Percentiles rank a stretch among this genome's conserved stretches.
phyloP scores from a whole-genome alignment of 2,113 vertebrate species.

The Scatophagus argus region DNA sequence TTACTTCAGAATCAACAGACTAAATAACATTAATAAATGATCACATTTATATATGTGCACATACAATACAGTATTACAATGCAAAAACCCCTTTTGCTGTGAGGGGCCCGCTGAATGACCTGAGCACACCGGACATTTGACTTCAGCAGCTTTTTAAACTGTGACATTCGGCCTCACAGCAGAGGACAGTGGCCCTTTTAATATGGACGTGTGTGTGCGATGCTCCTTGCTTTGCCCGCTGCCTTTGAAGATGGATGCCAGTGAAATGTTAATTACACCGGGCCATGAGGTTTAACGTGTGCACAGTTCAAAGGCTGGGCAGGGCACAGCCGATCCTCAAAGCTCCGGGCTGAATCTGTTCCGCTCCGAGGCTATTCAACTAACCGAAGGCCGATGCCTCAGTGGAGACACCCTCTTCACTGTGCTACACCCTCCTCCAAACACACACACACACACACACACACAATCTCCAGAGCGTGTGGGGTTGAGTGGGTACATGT shows the following conservation, averaged over 20 bases:
- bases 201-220: constrained; percentile 52
- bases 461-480: constrained; percentile 21
- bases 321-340: constrained; percentile 69
- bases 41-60: too few relatives aligned
- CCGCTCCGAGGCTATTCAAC: constrained; percentile 63
- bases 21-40: constrained; percentile 8
- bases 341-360: constrained; percentile 69
- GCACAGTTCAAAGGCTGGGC: constrained; percentile 74
- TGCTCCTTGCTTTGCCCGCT: constrained; percentile 53
- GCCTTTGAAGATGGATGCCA: constrained; percentile 76
- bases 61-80: not conserved
- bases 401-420: constrained; percentile 46
- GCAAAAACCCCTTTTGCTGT: not conserved
- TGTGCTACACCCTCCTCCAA: too few relatives aligned
- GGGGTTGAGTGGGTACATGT: constrained; percentile 38
- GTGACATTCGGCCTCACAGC: constrained; percentile 58
- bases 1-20: not conserved
- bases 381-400: constrained; percentile 59
- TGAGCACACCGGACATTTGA: constrained; percentile 28
- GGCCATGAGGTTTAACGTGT: constrained; percentile 64
- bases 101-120: constrained; percentile 6
- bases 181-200: constrained; percentile 64
- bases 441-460: too few relatives aligned
- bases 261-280: constrained; percentile 75
- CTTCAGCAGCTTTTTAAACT: constrained; percentile 59